Percentiles rank a stretch among this genome's conserved stretches.
Conservation (phyloP, 2,888 invertebrate genomes). For the Cephonodes hylas region DNA sequence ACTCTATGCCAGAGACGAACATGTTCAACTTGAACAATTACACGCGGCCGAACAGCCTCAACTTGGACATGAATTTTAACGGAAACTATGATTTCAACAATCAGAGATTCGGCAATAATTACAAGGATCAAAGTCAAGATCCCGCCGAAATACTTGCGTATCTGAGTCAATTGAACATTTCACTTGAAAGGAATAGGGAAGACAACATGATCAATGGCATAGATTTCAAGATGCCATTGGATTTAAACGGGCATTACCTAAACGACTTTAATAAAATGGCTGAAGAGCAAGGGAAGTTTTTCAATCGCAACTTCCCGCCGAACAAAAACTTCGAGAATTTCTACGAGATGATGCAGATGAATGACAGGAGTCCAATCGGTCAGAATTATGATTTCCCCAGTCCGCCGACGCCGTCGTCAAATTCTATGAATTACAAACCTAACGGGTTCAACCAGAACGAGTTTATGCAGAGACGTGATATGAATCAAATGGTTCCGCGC, state of each 20-base stretch:
- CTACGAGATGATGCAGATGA: conserved; percentile 62
- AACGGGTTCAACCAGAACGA: conserved; percentile 69
- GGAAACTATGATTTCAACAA: conserved; percentile 54
- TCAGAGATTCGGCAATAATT: conserved; percentile 61
- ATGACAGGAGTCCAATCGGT: conserved; percentile 51
- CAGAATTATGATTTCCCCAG: conserved; percentile 63
- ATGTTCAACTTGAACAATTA: conserved; percentile 57
- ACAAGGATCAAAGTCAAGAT: conserved; percentile 62
- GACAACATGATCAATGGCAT: conserved; percentile 50
- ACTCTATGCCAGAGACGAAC: conserved; percentile 65
- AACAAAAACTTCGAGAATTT: conserved; percentile 56
- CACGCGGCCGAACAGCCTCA: conserved; percentile 66
- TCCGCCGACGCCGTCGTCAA: conserved; percentile 48
- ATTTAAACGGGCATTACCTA: conserved; percentile 59
- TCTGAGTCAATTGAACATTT: conserved; percentile 60
- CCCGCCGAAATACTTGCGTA: conserved; percentile 59
- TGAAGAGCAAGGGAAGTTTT: conserved; percentile 65
- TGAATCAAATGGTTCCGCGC: conserved; percentile 54
- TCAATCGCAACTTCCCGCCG: conserved; percentile 57
- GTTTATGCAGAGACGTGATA: conserved; percentile 57
- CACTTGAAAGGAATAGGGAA: conserved; percentile 53
- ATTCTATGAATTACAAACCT: conserved; percentile 50
- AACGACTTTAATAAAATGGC: conserved; percentile 56
- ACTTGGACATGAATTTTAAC: conserved; percentile 64
- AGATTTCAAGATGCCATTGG: conserved; percentile 63